Percentiles rank a stretch among this genome's conserved stretches.
Evolutionary conservation across 1,140 invertebrate genomes (phyloP).

Genomic region (Yoshiicerus persimilis): DNA sequence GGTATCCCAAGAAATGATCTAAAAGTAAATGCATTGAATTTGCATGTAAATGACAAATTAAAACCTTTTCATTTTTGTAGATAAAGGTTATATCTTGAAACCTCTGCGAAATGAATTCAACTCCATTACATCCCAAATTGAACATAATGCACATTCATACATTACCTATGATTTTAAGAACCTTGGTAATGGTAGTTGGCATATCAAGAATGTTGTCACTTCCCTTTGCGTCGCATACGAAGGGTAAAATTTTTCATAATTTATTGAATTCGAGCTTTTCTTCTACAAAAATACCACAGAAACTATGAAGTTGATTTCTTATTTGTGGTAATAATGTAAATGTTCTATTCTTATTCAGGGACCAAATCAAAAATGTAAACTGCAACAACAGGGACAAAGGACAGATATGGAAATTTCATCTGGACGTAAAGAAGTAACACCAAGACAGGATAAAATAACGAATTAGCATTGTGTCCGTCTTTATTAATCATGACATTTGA

Average conservation of each 20-base stretch:
- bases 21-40: no score
- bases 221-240: neutral
- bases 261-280: neutral
- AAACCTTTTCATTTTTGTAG: no score
- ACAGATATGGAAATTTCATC: constrained; percentile 1
- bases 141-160: constrained; percentile 25
- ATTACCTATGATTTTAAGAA: constrained; percentile 23
- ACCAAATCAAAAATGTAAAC: neutral
- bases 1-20: no score
- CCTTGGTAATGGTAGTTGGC: neutral
- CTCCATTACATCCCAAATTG: neutral
- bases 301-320: no score
- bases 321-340: neutral
- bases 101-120: constrained; percentile 34
- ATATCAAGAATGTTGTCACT: neutral
- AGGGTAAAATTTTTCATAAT: neutral
- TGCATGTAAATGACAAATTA: no score
- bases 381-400: neutral
- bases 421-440: neutral
- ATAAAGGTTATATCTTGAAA: neutral
- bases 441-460: no score
- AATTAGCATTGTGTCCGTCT: no score
- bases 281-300: neutral
- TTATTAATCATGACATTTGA: no score
- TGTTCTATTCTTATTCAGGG: neutral